Conservation (phyloP, 2,888 invertebrate genomes). For the Gasteruption jaculator region DNA sequence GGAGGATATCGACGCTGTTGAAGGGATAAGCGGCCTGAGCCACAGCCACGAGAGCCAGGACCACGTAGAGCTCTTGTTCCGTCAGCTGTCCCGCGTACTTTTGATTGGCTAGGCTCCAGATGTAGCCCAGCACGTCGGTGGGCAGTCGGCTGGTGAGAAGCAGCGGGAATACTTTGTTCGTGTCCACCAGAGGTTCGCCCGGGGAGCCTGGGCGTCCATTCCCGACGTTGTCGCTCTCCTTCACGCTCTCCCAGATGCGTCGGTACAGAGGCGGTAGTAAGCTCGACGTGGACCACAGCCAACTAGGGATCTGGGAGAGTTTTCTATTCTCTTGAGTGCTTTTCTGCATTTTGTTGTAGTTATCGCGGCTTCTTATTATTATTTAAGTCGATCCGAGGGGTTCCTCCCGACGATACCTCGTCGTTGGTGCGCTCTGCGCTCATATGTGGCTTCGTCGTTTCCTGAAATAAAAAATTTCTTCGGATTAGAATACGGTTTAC, state of each 20-base stretch:
- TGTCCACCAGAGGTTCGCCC: constrained; percentile 45
- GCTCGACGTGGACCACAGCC: constrained; percentile 50
- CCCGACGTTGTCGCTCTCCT: constrained; percentile 37
- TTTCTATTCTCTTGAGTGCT: constrained; percentile 40
- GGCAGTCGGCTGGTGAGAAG: constrained; percentile 53
- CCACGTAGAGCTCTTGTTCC: constrained; percentile 52
- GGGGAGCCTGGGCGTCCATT: constrained; percentile 31
- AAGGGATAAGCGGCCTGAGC: constrained; percentile 51
- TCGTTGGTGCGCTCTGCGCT: no score
- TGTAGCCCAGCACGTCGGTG: constrained; percentile 52
- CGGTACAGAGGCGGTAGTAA: constrained; percentile 49
- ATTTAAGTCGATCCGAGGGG: no score
- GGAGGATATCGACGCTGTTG: constrained; percentile 42
- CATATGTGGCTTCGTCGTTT: no score
- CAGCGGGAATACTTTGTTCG: constrained; percentile 50
- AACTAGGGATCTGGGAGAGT: constrained; percentile 45
- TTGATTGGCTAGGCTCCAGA: constrained; percentile 53
- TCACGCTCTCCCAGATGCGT: constrained; percentile 51
- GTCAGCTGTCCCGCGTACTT: constrained; percentile 52
- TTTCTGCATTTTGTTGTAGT: no score
- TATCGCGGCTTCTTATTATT: no score
- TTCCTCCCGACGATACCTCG: no score
- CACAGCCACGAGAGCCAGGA: constrained; percentile 52
- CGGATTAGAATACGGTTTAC: no score
- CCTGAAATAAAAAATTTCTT: no score